phyloP scores from a whole-genome alignment of 2,888 invertebrate genomes.

The Cristatella mucedo region DNA sequence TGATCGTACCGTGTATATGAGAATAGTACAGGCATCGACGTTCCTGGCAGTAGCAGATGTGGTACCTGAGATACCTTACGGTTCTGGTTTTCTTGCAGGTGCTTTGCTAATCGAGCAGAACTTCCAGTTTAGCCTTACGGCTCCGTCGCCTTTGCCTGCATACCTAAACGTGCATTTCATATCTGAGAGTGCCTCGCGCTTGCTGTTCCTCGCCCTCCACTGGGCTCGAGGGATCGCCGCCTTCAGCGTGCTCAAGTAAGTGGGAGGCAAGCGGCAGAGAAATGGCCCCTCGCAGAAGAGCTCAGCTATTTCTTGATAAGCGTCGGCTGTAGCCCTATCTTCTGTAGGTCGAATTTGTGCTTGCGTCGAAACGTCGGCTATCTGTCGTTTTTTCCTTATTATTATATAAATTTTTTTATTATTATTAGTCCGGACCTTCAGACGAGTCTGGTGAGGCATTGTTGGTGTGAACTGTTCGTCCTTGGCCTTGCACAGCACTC shows the following conservation, averaged over 20 bases:
- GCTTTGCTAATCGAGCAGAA: conserved; percentile 54
- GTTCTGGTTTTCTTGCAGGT: conserved; percentile 41
- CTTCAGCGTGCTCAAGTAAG: conserved; percentile 60
- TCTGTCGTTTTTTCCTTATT: too few relatives aligned
- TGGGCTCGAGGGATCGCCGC: conserved; percentile 73
- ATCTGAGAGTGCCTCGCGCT: conserved; percentile 80
- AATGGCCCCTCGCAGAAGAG: too few relatives aligned
- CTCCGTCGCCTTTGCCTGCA: conserved; percentile 61
- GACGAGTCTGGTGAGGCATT: conserved; percentile 62
- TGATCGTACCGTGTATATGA: too few relatives aligned
- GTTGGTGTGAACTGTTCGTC: conserved; percentile 82
- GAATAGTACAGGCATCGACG: too few relatives aligned
- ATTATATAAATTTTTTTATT: too few relatives aligned
- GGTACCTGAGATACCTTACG: too few relatives aligned
- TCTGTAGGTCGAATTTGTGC: too few relatives aligned
- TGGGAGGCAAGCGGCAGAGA: too few relatives aligned
- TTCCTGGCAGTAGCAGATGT: too few relatives aligned
- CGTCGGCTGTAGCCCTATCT: too few relatives aligned
- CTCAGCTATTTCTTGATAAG: too few relatives aligned
- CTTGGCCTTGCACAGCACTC: conserved; percentile 76
- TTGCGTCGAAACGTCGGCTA: too few relatives aligned
- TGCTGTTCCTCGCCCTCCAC: conserved; percentile 73
- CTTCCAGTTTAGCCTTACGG: conserved; percentile 57
- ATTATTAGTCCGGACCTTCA: conserved; percentile 59
- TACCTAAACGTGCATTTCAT: conserved; percentile 82